These are phyloP conservation scores for Zaprionus kolodkinae DNA, from an alignment of 1,140 invertebrate genomes.

Conservation along the genomic window DNA sequence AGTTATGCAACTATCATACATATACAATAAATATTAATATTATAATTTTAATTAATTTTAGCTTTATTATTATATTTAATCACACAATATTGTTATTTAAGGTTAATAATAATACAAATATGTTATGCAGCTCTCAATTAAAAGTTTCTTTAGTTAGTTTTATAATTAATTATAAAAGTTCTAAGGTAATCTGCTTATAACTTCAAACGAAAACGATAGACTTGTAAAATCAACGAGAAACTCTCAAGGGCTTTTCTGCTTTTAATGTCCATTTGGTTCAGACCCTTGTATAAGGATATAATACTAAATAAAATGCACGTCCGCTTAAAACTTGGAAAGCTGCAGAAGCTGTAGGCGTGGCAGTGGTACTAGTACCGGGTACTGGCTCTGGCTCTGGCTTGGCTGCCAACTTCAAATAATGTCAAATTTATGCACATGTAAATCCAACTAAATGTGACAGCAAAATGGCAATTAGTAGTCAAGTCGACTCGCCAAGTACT, in stretches of 20 bases:
- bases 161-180: too few species aligned
- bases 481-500: slow-evolving; percentile 44
- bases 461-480: slow-evolving; percentile 73
- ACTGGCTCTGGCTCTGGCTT: background rate
- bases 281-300: slow-evolving; percentile 44
- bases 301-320: slow-evolving; percentile 74
- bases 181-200: too few species aligned
- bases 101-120: too few species aligned
- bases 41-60: too few species aligned
- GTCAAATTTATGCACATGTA: slow-evolving; percentile 75
- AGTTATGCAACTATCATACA: background rate
- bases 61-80: too few species aligned
- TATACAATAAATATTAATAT: too few species aligned
- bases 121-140: too few species aligned
- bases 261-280: slow-evolving; percentile 67
- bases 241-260: slow-evolving; percentile 44
- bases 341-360: slow-evolving; percentile 10
- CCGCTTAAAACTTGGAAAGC: slow-evolving; percentile 14
- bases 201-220: too few species aligned
- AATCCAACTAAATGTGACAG: slow-evolving; percentile 77
- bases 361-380: background rate
- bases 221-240: too few species aligned
- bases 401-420: slow-evolving; percentile 58
- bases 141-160: too few species aligned
- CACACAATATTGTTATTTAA: too few species aligned